Conservation (phyloP, 2,888 invertebrate species). For the Xestia ashworthii region DNA sequence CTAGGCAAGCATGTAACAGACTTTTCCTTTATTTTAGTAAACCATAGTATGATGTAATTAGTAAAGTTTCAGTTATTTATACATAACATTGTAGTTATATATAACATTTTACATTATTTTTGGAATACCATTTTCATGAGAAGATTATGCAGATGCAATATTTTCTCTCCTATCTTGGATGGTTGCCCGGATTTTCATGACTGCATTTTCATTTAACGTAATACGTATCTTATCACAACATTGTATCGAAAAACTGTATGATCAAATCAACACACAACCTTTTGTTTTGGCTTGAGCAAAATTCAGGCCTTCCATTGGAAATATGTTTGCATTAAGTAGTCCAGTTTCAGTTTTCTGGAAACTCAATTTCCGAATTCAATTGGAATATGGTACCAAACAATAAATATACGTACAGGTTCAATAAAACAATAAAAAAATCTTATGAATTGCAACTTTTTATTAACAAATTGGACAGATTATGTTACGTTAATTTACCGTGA, state of each 20-base stretch:
- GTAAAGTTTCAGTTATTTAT: neutral
- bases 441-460: neutral
- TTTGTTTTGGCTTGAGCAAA: neutral
- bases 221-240: neutral
- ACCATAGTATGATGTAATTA: neutral
- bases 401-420: neutral
- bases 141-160: conserved; percentile 4
- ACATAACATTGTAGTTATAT: no score
- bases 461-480: neutral
- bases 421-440: neutral
- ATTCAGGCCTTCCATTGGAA: neutral
- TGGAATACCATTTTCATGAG: neutral
- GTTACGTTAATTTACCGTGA: neutral
- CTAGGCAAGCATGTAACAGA: neutral
- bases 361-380: neutral
- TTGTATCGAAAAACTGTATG: neutral
- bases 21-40: neutral
- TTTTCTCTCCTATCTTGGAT: conserved; percentile 7
- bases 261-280: neutral
- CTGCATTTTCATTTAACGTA: neutral
- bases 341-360: neutral
- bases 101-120: neutral
- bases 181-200: neutral
- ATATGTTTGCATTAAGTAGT: neutral
- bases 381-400: neutral